A percentile compares a stretch with the other conserved stretches of the same genome.
These are phyloP conservation scores for Lucifuga dentata DNA, from an alignment of 2,113 vertebrate genomes.

Conservation along the genomic window DNA sequence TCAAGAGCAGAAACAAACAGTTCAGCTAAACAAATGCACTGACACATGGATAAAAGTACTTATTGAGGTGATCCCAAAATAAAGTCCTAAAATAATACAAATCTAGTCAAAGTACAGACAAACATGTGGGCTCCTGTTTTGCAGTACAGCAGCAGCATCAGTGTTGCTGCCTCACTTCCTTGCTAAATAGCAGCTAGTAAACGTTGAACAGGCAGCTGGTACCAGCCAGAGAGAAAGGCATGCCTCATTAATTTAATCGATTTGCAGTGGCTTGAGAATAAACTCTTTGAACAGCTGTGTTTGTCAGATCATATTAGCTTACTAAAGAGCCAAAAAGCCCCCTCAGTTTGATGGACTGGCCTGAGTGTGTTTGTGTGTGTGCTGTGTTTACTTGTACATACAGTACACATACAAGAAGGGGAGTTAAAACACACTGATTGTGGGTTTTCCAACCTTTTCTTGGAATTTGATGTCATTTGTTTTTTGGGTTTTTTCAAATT, in stretches of 20 bases:
- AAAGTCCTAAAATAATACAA: neutral
- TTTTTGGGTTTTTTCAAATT: neutral
- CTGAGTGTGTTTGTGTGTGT: slow-evolving; percentile 15
- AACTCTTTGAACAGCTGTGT: slow-evolving; percentile 84
- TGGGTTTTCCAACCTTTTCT: slow-evolving; percentile 19
- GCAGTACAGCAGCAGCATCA: slow-evolving; percentile 27
- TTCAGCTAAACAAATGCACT: neutral
- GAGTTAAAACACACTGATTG: slow-evolving; percentile 27
- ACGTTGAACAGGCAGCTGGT: slow-evolving; percentile 76
- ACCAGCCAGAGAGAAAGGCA: slow-evolving; percentile 69
- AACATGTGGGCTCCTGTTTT: neutral
- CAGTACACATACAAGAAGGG: slow-evolving; percentile 5
- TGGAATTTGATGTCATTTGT: slow-evolving; percentile 25
- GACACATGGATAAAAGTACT: too few species aligned
- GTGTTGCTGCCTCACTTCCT: slow-evolving; percentile 54
- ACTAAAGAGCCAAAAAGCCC: slow-evolving; percentile 68
- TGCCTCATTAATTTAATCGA: slow-evolving; percentile 84
- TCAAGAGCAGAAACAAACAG: neutral
- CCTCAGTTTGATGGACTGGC: slow-evolving; percentile 46
- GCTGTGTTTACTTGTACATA: slow-evolving; percentile 16
- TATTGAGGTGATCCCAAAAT: neutral
- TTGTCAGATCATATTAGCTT: slow-evolving; percentile 79
- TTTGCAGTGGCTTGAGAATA: slow-evolving; percentile 79
- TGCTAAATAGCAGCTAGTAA: slow-evolving; percentile 76
- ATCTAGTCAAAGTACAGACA: neutral